Conservation (phyloP, 2,888 invertebrate genomes). For the Eristalis tenax region DNA sequence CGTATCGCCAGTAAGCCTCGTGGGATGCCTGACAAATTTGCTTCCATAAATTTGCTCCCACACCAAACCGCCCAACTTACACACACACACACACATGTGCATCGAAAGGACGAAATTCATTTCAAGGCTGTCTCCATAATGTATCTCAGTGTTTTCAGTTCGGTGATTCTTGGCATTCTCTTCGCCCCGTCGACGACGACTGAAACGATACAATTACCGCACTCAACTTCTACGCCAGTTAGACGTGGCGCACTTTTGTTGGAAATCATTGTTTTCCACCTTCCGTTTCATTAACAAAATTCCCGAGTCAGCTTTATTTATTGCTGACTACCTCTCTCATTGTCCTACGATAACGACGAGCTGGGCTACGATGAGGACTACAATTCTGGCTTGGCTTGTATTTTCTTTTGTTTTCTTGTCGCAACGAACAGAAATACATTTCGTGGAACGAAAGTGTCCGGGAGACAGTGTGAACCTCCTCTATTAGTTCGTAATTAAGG, state of each 20-base stretch:
- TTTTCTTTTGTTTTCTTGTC: not conserved
- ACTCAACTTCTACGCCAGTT: conserved; percentile 25
- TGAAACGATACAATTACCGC: conserved; percentile 30
- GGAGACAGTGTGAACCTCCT: conserved; percentile 13
- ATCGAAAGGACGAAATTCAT: not conserved
- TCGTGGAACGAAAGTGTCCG: not conserved
- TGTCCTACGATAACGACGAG: not conserved
- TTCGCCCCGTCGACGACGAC: not conserved
- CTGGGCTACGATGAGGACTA: too few relatives aligned
- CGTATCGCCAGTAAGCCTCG: not conserved
- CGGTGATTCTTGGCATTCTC: conserved; percentile 10
- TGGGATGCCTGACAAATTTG: conserved; percentile 17
- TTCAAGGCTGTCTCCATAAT: conserved; percentile 9
- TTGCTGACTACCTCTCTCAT: conserved; percentile 24
- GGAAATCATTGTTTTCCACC: conserved; percentile 20
- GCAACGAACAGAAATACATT: not conserved
- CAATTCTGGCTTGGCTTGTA: not conserved
- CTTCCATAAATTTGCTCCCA: conserved; percentile 1
- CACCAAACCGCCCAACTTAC: too few relatives aligned
- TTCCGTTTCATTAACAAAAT: conserved; percentile 44
- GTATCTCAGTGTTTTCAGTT: conserved; percentile 14
- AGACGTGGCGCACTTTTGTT: conserved; percentile 6
- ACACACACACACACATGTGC: not conserved
- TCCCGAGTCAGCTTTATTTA: conserved; percentile 48
- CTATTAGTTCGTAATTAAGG: conserved; percentile 50